These are phyloP conservation scores for Pangasius sanitwongsei DNA, from an alignment of 2,797 vertebrate species.

Conservation along the genomic window DNA sequence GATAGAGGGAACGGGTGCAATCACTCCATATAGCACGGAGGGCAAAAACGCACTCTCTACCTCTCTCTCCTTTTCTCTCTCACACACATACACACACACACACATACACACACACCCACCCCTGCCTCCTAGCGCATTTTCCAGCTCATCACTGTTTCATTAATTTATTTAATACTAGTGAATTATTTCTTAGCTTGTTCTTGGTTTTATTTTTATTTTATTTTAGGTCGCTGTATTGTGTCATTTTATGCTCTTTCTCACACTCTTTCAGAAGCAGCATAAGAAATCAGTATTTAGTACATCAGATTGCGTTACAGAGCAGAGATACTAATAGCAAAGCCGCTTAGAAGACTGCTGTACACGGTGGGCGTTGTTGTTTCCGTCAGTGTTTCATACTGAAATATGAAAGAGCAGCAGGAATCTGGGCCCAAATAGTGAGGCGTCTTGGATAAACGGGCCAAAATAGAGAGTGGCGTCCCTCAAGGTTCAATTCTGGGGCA, in stretches of 20 bases:
- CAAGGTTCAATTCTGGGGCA: slow-evolving; percentile 9
- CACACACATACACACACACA: background rate
- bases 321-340: slow-evolving; percentile 42
- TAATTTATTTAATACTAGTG: slow-evolving; percentile 30
- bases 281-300: slow-evolving; percentile 50
- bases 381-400: slow-evolving; percentile 29
- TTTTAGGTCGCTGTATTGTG: background rate
- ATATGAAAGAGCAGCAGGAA: background rate
- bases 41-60: slow-evolving; percentile 12
- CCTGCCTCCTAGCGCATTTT: slow-evolving; percentile 20
- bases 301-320: slow-evolving; percentile 22
- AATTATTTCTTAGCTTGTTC: slow-evolving; percentile 16
- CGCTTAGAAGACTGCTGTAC: slow-evolving; percentile 19
- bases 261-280: background rate
- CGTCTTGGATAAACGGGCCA: slow-evolving; percentile 9
- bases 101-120: background rate
- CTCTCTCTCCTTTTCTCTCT: background rate
- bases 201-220: background rate
- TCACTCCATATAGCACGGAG: slow-evolving; percentile 37
- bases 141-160: slow-evolving; percentile 31
- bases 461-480: background rate
- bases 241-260: background rate
- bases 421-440: background rate
- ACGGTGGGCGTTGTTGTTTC: background rate
- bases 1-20: slow-evolving; percentile 28